A percentile compares a stretch with the other conserved stretches of the same genome.
Conservation (phyloP, 2,888 invertebrate species). For the Drosophila emarginata region DNA sequence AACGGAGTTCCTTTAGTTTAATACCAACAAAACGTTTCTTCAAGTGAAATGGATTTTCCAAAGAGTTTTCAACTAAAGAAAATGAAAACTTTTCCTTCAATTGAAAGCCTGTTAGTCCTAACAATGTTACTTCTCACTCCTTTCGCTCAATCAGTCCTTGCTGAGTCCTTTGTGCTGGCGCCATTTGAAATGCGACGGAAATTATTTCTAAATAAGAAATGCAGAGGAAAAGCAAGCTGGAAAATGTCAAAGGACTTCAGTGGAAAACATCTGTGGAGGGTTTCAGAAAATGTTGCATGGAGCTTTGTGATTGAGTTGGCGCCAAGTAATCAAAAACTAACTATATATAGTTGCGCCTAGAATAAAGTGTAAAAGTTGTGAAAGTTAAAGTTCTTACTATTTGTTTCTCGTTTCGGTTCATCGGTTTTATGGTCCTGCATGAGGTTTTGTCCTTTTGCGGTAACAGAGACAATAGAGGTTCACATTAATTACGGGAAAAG, state of each 20-base stretch:
- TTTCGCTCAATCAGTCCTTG: neutral
- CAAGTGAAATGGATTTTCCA: constrained; percentile 17
- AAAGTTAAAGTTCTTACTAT: constrained; percentile 6
- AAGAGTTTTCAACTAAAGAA: constrained; percentile 27
- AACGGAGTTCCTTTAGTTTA: neutral
- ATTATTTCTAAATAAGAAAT: constrained; percentile 35
- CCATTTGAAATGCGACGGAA: constrained; percentile 34
- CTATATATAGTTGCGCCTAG: neutral
- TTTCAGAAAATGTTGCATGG: constrained; percentile 12
- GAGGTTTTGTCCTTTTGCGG: constrained; percentile 4
- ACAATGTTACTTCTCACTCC: neutral
- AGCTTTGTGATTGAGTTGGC: constrained; percentile 26
- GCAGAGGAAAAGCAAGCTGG: constrained; percentile 17
- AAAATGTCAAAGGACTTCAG: constrained; percentile 34
- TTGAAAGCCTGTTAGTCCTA: constrained; percentile 24
- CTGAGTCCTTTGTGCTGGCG: constrained; percentile 13
- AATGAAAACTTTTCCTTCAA: constrained; percentile 30
- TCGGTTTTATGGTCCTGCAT: constrained; percentile 28
- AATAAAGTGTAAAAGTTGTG: neutral
- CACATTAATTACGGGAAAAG: constrained; percentile 48
- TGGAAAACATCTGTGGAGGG: neutral
- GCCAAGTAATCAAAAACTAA: constrained; percentile 17
- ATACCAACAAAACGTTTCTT: neutral
- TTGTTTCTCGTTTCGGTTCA: constrained; percentile 20
- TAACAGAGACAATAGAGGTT: neutral